phyloP scores from a whole-genome alignment of 2,797 vertebrate species.

The Poeciliopsis paucimaculata region DNA sequence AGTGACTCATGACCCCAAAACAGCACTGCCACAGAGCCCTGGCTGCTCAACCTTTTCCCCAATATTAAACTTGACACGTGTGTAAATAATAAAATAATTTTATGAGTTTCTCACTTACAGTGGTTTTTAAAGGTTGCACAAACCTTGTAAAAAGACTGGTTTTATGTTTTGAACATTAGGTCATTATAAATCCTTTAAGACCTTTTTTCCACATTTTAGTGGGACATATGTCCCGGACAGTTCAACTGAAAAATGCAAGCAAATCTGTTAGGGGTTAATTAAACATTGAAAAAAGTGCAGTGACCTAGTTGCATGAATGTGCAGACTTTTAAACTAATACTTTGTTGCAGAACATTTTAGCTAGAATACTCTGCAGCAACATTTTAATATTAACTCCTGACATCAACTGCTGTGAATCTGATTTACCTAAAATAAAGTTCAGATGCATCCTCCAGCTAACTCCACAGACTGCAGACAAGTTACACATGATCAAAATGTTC shows the following conservation, averaged over 20 bases:
- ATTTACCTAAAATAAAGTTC: neutral
- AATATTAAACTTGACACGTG: constrained; percentile 14
- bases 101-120: neutral
- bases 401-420: neutral
- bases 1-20: constrained; percentile 42
- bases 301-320: neutral
- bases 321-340: neutral
- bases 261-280: neutral
- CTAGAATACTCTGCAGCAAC: neutral
- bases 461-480: neutral
- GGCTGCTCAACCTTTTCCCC: constrained; percentile 5
- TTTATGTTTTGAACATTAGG: neutral
- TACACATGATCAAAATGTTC: neutral
- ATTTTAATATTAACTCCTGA: neutral
- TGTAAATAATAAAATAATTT: constrained; percentile 11
- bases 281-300: neutral
- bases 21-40: neutral
- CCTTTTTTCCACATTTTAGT: neutral
- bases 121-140: neutral
- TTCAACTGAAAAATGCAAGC: neutral
- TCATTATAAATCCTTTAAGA: neutral
- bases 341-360: neutral
- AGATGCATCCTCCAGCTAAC: neutral
- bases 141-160: neutral
- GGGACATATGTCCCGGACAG: neutral